These are phyloP conservation scores for Cephonodes hylas DNA, from an alignment of 2,888 invertebrate species.

Conservation along the genomic window DNA sequence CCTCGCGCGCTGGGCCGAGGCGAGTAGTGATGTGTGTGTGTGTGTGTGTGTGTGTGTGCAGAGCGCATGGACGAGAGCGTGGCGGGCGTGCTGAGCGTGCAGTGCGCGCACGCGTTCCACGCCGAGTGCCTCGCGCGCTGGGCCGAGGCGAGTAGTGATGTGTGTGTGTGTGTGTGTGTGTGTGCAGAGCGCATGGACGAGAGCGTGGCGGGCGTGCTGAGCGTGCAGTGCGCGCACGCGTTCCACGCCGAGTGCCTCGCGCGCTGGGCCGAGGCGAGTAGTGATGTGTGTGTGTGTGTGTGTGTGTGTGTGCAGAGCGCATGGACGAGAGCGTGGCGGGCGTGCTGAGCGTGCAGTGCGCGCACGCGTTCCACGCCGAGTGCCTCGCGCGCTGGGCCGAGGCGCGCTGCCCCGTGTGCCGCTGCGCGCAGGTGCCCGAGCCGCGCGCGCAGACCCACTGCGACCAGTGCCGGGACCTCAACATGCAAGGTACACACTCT, in stretches of 20 bases:
- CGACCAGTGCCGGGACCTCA: constrained; percentile 54
- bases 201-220: constrained; percentile 97
- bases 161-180: not conserved
- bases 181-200: constrained; percentile 96
- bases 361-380: constrained; percentile 98
- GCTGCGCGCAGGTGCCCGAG: constrained; percentile 93
- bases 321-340: constrained; percentile 99
- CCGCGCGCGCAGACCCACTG: constrained; percentile 86
- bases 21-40: too few relatives aligned
- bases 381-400: constrained; percentile 98
- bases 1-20: too few relatives aligned
- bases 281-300: not conserved
- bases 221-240: constrained; percentile 98
- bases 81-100: too few relatives aligned
- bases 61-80: too few relatives aligned
- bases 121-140: too few relatives aligned
- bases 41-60: too few relatives aligned
- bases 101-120: too few relatives aligned
- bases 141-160: too few relatives aligned
- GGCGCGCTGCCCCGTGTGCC: constrained; percentile 98
- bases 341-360: constrained; percentile 97
- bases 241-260: constrained; percentile 97
- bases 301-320: constrained; percentile 82
- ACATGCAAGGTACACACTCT: not conserved
- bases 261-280: constrained; percentile 98